A percentile compares a stretch with the other conserved stretches of the same genome.
Conservation (phyloP, 2,888 invertebrate genomes). For the Hirtodrosophila trivittata region DNA sequence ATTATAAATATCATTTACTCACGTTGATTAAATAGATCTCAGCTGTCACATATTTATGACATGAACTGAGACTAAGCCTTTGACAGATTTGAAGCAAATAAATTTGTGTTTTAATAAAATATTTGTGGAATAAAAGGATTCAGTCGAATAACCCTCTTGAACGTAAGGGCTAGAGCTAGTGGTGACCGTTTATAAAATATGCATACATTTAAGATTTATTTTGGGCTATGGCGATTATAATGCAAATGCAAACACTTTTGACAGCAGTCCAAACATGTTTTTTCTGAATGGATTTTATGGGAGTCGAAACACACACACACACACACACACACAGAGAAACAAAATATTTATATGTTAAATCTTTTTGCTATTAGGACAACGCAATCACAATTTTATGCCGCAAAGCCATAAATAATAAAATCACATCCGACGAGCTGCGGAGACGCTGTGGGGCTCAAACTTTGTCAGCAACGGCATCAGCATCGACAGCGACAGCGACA, state of each 20-base stretch:
- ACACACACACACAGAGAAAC: too few species aligned
- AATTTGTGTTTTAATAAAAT: too few species aligned
- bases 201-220: conserved; percentile 70
- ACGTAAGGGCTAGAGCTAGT: conserved; percentile 7
- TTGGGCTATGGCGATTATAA: conserved; percentile 68
- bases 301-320: too few species aligned
- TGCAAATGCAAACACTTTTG: conserved; percentile 74
- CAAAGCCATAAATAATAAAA: conserved; percentile 72
- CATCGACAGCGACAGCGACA: conserved; percentile 20
- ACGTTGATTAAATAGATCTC: too few species aligned
- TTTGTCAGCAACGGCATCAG: conserved; percentile 35
- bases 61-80: too few species aligned
- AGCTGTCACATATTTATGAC: too few species aligned
- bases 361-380: conserved; percentile 53
- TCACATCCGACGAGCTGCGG: conserved; percentile 51
- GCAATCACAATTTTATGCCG: conserved; percentile 49
- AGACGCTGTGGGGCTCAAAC: conserved; percentile 33
- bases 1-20: too few species aligned
- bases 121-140: too few species aligned
- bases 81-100: too few species aligned
- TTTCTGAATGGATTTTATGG: too few species aligned
- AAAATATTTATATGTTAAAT: conserved; percentile 74
- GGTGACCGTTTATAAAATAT: conserved; percentile 60
- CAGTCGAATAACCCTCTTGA: conserved; percentile 22
- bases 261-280: conserved; percentile 59